A percentile compares a stretch with the other conserved stretches of the same genome.
Conservation (phyloP, 2,113 vertebrate species). For the Muntiacus reevesi region DNA sequence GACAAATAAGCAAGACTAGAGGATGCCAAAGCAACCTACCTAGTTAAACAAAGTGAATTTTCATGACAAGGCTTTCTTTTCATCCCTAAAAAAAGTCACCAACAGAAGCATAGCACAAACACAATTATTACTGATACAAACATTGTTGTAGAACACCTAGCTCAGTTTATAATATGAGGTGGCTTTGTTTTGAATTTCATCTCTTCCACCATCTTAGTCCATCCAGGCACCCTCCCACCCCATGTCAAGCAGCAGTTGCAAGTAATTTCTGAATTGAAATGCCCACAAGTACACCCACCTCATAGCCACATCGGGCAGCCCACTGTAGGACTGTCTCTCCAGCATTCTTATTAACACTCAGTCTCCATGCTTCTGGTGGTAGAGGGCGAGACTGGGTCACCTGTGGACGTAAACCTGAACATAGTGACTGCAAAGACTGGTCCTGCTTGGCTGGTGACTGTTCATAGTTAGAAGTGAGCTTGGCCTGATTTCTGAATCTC, state of each 20-base stretch:
- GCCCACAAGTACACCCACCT: conserved; percentile 81
- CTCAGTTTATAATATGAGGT: not conserved
- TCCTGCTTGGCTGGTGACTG: conserved; percentile 74
- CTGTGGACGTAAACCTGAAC: conserved; percentile 53
- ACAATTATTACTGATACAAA: not conserved
- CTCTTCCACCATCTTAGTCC: not conserved
- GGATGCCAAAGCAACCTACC: not conserved
- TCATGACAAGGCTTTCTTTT: not conserved
- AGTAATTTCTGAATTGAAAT: not conserved
- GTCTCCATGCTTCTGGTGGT: conserved; percentile 88
- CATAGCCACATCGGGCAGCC: conserved; percentile 90
- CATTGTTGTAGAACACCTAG: not conserved
- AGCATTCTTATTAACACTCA: conserved; percentile 94
- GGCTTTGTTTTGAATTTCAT: not conserved
- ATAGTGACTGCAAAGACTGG: conserved; percentile 58
- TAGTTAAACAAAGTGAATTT: not conserved
- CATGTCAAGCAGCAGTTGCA: not conserved
- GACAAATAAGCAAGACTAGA: not conserved
- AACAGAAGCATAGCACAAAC: not conserved
- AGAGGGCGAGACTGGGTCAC: conserved; percentile 85
- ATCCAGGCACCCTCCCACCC: not conserved
- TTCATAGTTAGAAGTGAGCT: conserved; percentile 78
- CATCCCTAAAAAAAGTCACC: not conserved
- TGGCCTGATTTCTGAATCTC: conserved; percentile 78
- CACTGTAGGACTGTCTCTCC: conserved; percentile 94